Evolutionary conservation across 2,888 invertebrate genomes (phyloP), one percentile per base, ranked within the genome.

Genomic region (Hipparchia semele): DNA sequence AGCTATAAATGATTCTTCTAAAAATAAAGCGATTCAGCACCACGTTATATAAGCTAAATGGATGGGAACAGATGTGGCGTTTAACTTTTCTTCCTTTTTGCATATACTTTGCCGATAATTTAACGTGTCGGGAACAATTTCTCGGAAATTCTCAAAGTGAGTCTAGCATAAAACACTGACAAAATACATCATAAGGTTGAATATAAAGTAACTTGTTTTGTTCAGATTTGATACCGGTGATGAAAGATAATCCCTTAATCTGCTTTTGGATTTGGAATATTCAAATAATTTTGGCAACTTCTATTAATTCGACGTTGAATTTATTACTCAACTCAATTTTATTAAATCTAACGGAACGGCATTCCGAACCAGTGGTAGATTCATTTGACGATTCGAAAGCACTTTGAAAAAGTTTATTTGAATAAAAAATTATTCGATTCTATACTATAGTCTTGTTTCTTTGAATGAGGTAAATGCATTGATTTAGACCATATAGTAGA

Each of bases 31-130:
- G 5, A 39, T 39, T 39, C 39, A 5, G 39, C 39, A 39, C 39
- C 39, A 39, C 39, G 39, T 39, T 39, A 45, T 67, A 56, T n/a
- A 45, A 62, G 33, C 53, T 70, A 45, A 62, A 70, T 62, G 62
- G 54, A 70, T 56, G 62, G 39, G 13, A 13, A 13, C 70, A 70
- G 70, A 70, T 62, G 70, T 54, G 62, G 62, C 61, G 53, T 10
- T 33, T 9, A 70, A 62, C 54, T 70, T 70, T 54, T 51, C 62
- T 13, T 9, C 9, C 10, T 3, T 23, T 54, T 70, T 62, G 45
- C 62, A 54, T 64, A 70, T 45, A 67, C 70, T 62, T 70, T 54
- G 45, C 45, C 70, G 53, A 62, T 64, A 70, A 62, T 70, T 54
- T 70, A 61, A 62, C 46, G 62, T 13, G 62, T 8, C 67, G 45